Conservation (phyloP, 2,113 vertebrate genomes). For the Leucoraja erinaceus region DNA sequence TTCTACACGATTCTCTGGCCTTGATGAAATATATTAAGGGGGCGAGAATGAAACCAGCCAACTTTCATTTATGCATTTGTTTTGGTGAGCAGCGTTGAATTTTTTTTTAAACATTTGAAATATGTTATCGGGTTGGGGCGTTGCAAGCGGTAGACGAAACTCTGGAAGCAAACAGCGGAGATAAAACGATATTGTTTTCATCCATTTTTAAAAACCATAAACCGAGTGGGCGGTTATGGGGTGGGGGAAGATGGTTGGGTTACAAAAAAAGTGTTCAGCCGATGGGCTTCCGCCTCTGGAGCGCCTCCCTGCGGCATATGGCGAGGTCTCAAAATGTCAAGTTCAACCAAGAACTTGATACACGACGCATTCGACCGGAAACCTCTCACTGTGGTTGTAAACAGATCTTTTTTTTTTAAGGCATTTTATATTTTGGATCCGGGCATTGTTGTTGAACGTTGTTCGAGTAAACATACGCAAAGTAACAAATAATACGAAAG, state of each 20-base stretch:
- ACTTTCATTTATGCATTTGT: background rate
- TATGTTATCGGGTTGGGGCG: background rate
- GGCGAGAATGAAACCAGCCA: background rate
- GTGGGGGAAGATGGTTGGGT: background rate
- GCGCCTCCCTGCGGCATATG: conserved; percentile 17
- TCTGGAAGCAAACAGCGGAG: background rate
- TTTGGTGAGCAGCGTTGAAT: background rate
- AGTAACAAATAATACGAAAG: background rate
- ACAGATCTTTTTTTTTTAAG: too few relatives aligned
- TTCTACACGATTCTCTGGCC: background rate
- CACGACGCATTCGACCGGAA: conserved; percentile 1
- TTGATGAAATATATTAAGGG: background rate
- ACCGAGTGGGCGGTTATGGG: background rate
- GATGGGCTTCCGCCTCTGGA: conserved; percentile 11
- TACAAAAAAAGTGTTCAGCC: background rate
- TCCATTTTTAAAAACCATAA: background rate
- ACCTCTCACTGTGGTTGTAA: background rate
- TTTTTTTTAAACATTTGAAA: background rate
- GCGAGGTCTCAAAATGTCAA: conserved; percentile 17
- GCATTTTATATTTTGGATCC: background rate
- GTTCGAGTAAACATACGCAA: background rate
- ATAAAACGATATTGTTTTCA: background rate
- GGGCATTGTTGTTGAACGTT: background rate
- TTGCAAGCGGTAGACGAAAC: background rate
- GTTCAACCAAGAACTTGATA: conserved; percentile 30